Evolutionary conservation across 2,797 vertebrate genomes (phyloP).

Genomic region (Telmatherina bonti): DNA sequence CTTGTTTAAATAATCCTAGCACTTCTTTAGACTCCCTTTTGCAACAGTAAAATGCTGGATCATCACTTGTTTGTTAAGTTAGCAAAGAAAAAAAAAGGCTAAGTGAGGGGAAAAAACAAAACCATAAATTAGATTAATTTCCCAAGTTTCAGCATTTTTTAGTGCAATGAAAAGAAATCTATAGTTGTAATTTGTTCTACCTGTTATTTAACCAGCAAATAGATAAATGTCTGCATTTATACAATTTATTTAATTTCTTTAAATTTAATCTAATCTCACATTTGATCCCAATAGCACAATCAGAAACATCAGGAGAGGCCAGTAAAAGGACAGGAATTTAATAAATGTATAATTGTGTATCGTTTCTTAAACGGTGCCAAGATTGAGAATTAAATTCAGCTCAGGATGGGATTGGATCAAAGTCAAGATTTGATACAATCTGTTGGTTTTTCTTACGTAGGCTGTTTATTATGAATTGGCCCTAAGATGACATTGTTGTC

Average conservation of each 20-base stretch:
- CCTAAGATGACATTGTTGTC: no score
- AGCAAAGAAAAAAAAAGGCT: background rate
- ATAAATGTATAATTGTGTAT: no score
- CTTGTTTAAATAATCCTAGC: conserved; percentile 38
- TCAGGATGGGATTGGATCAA: no score
- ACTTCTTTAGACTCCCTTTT: conserved; percentile 9
- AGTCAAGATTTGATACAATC: no score
- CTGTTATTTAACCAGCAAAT: background rate
- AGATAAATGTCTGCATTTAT: background rate
- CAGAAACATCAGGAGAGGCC: no score
- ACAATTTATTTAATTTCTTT: background rate
- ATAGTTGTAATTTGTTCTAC: background rate
- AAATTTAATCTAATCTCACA: background rate
- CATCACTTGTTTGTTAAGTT: background rate
- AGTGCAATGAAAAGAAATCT: background rate
- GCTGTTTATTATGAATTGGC: no score
- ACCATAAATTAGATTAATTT: background rate
- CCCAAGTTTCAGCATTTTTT: background rate
- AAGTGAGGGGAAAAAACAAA: background rate
- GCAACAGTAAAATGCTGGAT: background rate
- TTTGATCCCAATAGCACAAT: background rate
- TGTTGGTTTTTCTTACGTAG: no score
- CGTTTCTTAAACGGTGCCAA: no score
- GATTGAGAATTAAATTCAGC: no score
- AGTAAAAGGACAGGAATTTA: no score